These are phyloP conservation scores for Gila orcuttii DNA, from an alignment of 2,113 vertebrate genomes.

Conservation along the genomic window DNA sequence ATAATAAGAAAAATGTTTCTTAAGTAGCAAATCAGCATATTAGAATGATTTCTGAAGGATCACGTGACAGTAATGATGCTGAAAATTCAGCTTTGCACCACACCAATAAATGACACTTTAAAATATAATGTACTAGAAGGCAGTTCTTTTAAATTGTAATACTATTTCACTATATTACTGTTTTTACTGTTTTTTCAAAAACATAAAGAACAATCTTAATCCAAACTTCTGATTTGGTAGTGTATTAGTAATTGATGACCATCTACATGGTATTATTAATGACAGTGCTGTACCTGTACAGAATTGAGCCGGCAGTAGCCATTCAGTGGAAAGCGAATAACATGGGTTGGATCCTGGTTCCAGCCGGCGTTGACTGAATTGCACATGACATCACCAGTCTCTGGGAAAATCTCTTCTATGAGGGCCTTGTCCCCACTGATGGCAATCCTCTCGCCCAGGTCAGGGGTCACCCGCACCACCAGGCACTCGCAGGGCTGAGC, in stretches of 20 bases:
- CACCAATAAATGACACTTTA: not conserved
- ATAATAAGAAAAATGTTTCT: not conserved
- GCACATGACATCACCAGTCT: constrained; percentile 98
- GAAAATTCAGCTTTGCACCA: not conserved
- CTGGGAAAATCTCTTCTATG: constrained; percentile 97
- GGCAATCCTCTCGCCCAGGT: constrained; percentile 94
- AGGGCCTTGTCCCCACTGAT: constrained; percentile 96
- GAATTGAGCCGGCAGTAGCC: constrained; percentile 98
- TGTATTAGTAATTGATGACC: not conserved
- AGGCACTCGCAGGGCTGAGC: constrained; percentile 95
- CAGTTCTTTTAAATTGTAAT: no score
- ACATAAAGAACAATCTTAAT: not conserved
- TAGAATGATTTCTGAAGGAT: not conserved
- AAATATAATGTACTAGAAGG: not conserved
- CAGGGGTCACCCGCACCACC: constrained; percentile 94
- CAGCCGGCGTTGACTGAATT: constrained; percentile 97
- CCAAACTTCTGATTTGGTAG: not conserved
- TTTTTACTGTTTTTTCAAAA: not conserved
- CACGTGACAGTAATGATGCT: not conserved
- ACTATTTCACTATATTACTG: no score
- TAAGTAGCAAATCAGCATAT: not conserved
- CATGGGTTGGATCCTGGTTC: constrained; percentile 99
- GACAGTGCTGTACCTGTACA: constrained; percentile 82
- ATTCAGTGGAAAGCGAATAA: constrained; percentile 96
- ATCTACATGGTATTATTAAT: not conserved